Base-by-base conservation (phyloP, 1,140 invertebrate species). In the Cecropterus lyciades region DNA sequence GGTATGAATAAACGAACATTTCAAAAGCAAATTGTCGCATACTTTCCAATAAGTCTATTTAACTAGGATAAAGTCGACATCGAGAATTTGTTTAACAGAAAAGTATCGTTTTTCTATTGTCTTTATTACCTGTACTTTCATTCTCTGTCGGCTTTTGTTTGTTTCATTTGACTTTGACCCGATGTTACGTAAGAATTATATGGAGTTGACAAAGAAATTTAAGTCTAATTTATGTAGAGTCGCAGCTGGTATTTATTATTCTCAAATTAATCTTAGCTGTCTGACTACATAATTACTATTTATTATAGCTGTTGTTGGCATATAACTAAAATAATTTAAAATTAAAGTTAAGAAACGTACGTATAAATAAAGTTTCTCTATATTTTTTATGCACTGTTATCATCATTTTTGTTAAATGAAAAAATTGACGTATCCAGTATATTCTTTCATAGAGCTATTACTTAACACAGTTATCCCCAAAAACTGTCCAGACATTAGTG, bases 91-190 rank as follows among this genome's bases (percentile, higher is more conserved):
- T 83, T 77, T 73, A 71, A 74, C 72, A 73, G 24, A 48, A 75
- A 78, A 77, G 73, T 84, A 82, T 82, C 73, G 69, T 72, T 83
- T 84, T 87, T 77, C 79, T 78, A 77, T 83, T 84, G 77, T 83
- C 72, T 76, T 67, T 70, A 59, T 64, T 80, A 75, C 72, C 64
- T 76, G 53, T 73, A 72, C 75, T 85, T 84, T 86, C 78, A 71
- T 75, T 85, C 65, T 85, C 72, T 56, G 73, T 73, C 78, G 73
- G 69, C 72, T 67, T 55, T 55, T 81, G 52, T 75, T 80, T 84
- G 71, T 73, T 76, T 77, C 75, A 42, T 72, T 33, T 68, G 63
- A 53, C 56, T 16, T 70, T 72, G 70, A 65, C 63, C 64, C 52
- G 67, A 68, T 62, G 52, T 71, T 70, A 49, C 68, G 70, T 70